These are phyloP conservation scores for Lamprologus speciosus DNA, from an alignment of 2,113 vertebrate genomes.

Conservation along the genomic window DNA sequence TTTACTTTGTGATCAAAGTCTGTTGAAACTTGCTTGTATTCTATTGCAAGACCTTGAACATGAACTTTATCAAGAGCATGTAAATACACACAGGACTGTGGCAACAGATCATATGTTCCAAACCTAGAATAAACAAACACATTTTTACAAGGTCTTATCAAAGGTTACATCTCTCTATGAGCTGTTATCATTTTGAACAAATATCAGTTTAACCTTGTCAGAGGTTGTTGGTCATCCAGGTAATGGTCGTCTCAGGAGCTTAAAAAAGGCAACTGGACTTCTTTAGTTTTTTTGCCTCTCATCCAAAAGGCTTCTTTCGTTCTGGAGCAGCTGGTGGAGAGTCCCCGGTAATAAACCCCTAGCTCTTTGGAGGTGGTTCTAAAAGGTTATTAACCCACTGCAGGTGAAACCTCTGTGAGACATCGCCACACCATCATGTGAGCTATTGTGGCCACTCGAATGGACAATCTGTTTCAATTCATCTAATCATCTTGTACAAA, in stretches of 20 bases:
- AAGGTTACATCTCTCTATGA: neutral
- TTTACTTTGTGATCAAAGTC: neutral
- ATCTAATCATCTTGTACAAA: neutral
- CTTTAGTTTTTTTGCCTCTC: neutral
- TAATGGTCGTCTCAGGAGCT: neutral
- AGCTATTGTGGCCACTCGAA: neutral
- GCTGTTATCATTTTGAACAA: neutral
- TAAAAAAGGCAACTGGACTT: neutral
- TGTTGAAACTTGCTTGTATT: neutral
- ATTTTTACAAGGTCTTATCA: neutral
- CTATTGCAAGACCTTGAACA: neutral
- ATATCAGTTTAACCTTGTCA: neutral
- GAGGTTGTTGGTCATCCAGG: neutral
- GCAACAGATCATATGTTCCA: neutral
- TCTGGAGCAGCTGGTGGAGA: neutral
- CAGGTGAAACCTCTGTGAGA: neutral
- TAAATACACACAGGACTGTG: neutral
- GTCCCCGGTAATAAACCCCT: neutral
- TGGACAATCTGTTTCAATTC: neutral
- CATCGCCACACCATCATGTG: neutral
- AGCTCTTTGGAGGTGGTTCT: neutral
- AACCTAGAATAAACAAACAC: neutral
- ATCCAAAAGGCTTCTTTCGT: rapidly evolving
- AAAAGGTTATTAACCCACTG: neutral
- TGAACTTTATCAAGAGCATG: neutral